These are phyloP conservation scores for Ectemnius cavifrons DNA, from an alignment of 2,888 invertebrate genomes.

Conservation along the genomic window DNA sequence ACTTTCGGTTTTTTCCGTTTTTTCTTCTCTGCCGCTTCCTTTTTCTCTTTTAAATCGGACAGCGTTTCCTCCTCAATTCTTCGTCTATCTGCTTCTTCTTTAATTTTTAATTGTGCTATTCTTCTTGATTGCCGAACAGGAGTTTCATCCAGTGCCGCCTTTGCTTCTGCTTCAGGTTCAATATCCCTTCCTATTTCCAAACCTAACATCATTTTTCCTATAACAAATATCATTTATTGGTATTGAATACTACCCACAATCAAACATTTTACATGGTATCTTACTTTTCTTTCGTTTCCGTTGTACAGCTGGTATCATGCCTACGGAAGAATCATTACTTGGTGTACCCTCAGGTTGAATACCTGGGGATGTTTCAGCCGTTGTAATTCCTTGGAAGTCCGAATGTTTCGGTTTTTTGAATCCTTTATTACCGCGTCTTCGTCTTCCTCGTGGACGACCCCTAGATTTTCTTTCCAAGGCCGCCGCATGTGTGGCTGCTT, in stretches of 20 bases:
- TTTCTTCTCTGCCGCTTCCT: slow-evolving; percentile 69
- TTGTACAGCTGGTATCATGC: slow-evolving; percentile 46
- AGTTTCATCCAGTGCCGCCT: slow-evolving; percentile 72
- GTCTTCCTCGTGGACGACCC: slow-evolving; percentile 59
- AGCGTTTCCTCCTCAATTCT: slow-evolving; percentile 87
- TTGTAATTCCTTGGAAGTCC: slow-evolving; percentile 38
- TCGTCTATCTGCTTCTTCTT: slow-evolving; percentile 89
- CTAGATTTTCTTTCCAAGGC: slow-evolving; percentile 57
- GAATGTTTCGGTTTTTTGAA: slow-evolving; percentile 46
- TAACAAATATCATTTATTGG: slow-evolving; percentile 5
- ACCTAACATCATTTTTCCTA: slow-evolving; percentile 78
- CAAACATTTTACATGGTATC: slow-evolving; percentile 18
- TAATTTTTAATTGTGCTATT: slow-evolving; percentile 92
- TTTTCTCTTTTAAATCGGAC: slow-evolving; percentile 83
- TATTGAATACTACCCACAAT: too few species aligned
- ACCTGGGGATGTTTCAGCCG: slow-evolving; percentile 38
- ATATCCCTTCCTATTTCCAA: slow-evolving; percentile 78
- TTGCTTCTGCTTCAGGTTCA: slow-evolving; percentile 42
- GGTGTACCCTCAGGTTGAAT: slow-evolving; percentile 38
- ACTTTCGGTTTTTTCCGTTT: slow-evolving; percentile 73
- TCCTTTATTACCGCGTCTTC: slow-evolving; percentile 62
- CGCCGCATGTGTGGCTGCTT: slow-evolving; percentile 30
- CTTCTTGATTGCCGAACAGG: slow-evolving; percentile 89
- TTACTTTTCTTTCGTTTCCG: slow-evolving; percentile 69
- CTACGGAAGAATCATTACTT: slow-evolving; percentile 34